A percentile compares a stretch with the other conserved stretches of the same genome.
Evolutionary conservation across 1,140 invertebrate species (phyloP).

Genomic region (Solenopsis fugax): DNA sequence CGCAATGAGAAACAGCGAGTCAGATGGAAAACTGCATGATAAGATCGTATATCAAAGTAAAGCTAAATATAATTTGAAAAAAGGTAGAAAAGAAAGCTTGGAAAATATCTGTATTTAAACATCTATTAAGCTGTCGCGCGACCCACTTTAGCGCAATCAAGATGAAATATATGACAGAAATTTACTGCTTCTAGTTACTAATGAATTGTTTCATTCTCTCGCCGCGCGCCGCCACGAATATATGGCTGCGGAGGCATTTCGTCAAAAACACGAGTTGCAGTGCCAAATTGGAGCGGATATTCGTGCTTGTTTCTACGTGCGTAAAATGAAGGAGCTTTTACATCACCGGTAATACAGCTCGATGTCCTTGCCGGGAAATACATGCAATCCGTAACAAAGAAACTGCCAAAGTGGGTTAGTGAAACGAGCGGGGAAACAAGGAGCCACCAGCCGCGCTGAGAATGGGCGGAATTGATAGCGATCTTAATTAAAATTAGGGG

Average conservation of each 20-base stretch:
- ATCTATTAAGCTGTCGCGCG: not conserved
- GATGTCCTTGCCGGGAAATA: conserved; percentile 19
- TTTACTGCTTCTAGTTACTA: not conserved
- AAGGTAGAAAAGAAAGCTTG: not conserved
- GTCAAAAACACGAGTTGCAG: not conserved
- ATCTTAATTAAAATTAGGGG: conserved; percentile 75
- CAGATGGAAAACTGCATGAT: not conserved
- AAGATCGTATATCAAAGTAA: not conserved
- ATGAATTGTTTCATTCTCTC: not conserved
- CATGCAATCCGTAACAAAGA: conserved; percentile 49
- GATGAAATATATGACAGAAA: not conserved
- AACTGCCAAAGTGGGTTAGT: conserved; percentile 45
- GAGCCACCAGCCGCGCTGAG: conserved; percentile 18
- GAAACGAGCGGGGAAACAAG: conserved; percentile 49
- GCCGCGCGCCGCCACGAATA: too few species aligned
- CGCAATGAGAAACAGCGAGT: not conserved
- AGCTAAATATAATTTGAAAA: not conserved
- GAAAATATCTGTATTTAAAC: not conserved
- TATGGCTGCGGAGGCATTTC: not conserved
- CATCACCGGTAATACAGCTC: conserved; percentile 25
- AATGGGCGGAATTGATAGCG: conserved; percentile 61
- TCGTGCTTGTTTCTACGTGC: not conserved
- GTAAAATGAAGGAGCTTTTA: conserved; percentile 35
- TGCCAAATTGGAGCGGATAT: not conserved
- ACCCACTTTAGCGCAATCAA: not conserved